These are phyloP conservation scores for Stichopus horrens DNA, from an alignment of 53 echinoderm and acorn worm species.

Conservation along the genomic window DNA sequence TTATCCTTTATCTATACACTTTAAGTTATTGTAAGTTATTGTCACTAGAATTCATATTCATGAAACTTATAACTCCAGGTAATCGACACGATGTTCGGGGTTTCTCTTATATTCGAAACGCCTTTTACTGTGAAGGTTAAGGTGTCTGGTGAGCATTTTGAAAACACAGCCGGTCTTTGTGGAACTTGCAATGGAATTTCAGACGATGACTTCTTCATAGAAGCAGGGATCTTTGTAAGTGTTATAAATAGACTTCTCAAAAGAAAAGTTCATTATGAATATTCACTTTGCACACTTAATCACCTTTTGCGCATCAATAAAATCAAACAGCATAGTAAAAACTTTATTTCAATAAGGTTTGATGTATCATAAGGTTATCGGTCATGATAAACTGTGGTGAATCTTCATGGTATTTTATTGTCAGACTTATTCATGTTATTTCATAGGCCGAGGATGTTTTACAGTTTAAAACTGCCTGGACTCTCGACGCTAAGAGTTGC, in stretches of 20 bases:
- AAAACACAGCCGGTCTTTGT: neutral
- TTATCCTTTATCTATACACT: no score
- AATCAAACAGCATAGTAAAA: no score
- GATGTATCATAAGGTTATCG: no score
- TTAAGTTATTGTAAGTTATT: no score
- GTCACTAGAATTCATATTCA: no score
- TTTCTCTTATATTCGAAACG: neutral
- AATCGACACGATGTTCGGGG: neutral
- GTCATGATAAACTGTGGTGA: no score
- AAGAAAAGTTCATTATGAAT: neutral
- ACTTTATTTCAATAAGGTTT: no score
- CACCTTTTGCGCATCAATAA: no score
- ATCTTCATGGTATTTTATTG: no score
- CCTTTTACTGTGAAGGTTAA: slow-evolving; percentile 12
- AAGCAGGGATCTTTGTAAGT: neutral
- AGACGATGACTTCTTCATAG: neutral
- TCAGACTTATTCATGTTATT: neutral
- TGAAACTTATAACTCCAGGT: no score
- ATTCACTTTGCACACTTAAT: no score
- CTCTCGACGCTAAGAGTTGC: neutral
- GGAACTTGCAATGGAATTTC: slow-evolving; percentile 8
- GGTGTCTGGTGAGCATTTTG: neutral
- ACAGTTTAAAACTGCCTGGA: neutral
- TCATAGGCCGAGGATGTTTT: neutral
- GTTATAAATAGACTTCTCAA: neutral